Percentiles rank a stretch among this genome's conserved stretches.
Conservation (phyloP, 2,797 vertebrate species). For the Champsocephalus esox region DNA sequence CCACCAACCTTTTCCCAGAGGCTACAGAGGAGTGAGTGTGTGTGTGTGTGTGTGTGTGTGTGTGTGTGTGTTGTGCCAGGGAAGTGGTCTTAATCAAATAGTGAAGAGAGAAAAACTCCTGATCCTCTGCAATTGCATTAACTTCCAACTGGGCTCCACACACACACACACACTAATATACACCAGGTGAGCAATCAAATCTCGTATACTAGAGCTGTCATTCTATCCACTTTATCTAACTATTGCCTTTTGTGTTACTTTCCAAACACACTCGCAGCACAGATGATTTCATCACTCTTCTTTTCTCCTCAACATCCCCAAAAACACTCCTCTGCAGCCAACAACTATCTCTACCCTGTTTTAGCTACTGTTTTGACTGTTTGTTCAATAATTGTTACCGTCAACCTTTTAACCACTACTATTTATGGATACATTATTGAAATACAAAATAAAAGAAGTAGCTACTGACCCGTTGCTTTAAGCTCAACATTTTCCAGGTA, state of each 20-base stretch:
- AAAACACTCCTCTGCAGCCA: constrained; percentile 13
- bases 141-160: constrained; percentile 6
- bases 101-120: constrained; percentile 43
- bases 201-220: constrained; percentile 13
- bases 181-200: constrained; percentile 44
- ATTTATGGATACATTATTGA: background rate
- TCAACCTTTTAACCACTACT: background rate
- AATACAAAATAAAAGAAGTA: background rate
- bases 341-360: constrained; percentile 33
- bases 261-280: constrained; percentile 1
- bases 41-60: background rate
- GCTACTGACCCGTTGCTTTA: background rate
- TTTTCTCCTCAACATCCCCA: constrained; percentile 3
- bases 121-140: constrained; percentile 44
- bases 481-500: background rate
- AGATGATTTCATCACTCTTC: constrained; percentile 7
- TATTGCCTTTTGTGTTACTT: constrained; percentile 5
- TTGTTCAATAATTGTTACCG: too few species aligned
- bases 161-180: constrained; percentile 27
- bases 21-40: constrained; percentile 18
- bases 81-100: constrained; percentile 55
- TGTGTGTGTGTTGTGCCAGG: background rate
- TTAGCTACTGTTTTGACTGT: background rate
- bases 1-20: constrained; percentile 41
- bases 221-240: constrained; percentile 8